Evolutionary conservation across 2,113 vertebrate species (phyloP).

Genomic region (Excalfactoria chinensis): DNA sequence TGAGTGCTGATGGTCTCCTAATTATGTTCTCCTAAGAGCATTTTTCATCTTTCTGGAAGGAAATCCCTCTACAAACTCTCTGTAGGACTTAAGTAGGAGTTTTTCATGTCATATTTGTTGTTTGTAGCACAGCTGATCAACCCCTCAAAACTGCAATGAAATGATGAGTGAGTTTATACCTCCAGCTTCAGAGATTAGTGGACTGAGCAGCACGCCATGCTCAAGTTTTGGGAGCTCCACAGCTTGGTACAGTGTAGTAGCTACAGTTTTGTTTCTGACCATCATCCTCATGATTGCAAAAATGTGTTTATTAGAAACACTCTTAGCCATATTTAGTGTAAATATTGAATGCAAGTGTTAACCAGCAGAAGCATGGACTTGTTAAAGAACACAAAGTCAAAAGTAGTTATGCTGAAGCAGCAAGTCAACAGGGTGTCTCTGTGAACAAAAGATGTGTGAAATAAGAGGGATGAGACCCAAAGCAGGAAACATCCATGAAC

Average conservation of each 20-base stretch:
- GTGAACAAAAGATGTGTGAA: neutral
- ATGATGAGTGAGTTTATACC: neutral
- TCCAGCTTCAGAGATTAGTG: neutral
- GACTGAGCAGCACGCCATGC: neutral
- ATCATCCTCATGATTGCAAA: neutral
- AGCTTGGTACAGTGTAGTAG: neutral
- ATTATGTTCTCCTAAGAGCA: neutral
- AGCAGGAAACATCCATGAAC: constrained; percentile 14
- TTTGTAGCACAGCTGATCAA: neutral
- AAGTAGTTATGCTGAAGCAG: constrained; percentile 14
- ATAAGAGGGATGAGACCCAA: constrained; percentile 20
- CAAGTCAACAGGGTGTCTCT: neutral
- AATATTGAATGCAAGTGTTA: neutral
- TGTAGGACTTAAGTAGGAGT: neutral
- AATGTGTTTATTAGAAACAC: neutral
- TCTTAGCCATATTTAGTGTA: neutral
- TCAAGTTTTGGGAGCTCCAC: neutral
- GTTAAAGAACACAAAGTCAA: neutral
- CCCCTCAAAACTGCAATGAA: neutral
- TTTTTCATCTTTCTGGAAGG: neutral
- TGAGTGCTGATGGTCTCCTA: constrained; percentile 54
- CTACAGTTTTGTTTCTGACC: neutral
- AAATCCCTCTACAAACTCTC: neutral
- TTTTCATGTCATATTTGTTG: too few species aligned
- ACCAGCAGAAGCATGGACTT: neutral